Evolutionary conservation across 2,888 invertebrate species (phyloP), one percentile per base, ranked within the genome.

Genomic region (Drosophila peninsularis): DNA sequence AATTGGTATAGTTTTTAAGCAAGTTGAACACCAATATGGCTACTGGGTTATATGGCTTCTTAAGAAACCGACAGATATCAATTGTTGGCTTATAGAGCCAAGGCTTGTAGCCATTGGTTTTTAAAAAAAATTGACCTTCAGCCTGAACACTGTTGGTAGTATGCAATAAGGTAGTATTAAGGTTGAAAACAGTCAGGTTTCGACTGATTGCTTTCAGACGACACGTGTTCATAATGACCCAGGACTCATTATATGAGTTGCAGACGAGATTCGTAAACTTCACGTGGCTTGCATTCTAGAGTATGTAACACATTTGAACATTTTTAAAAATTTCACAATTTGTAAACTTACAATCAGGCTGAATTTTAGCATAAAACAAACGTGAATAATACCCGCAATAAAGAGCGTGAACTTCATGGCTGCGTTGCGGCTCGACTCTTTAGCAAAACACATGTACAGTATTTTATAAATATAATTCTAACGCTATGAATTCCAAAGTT

Each of bases 201-300:
- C 49, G 49, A 19, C 13, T 32, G 5, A 49, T 49, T 19, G 49
- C 49, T 13, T 13, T 32, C 30, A 49, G 13, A 7, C 19, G 32
- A 49, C 30, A 49, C 7, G 0, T 6, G 19, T 32, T 3, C 6
- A 49, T 19, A 6, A 13, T 7, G 7, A 49, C 6, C 49, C 49
- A 49, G 1, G 47, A 47, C 19, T 13, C 19, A 32, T 49, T 49
- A 30, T 32, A 0, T 13, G 49, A 49, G 1, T 13, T 19, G 17
- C 49, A 49, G 19, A 49, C 49, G 1, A 0, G 7, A 49, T 49
- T 49, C 13, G 49, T 19, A 0, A 49, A 34, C 49, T 49, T 49
- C 0, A 32, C 0, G 4, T 19, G 3, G 32, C 7, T 7, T 32
- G 32, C 49, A 14, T 49, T 19, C 49, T 49, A 19, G 19, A 32